Evolutionary conservation across 1,140 invertebrate species (phyloP).

Genomic region (Neotoxoptera formosana): DNA sequence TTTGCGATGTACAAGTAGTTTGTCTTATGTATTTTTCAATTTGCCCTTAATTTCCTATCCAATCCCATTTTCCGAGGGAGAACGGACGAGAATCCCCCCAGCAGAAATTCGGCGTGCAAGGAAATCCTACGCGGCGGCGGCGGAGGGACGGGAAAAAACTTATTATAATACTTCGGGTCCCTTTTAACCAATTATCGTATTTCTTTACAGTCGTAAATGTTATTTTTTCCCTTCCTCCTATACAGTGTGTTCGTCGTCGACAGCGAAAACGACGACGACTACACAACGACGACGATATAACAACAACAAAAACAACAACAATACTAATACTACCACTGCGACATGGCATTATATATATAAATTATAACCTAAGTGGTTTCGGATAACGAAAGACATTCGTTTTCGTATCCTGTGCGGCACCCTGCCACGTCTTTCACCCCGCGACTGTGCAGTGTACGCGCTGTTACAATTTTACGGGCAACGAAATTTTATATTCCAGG

Average conservation of each 20-base stretch:
- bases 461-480: slow-evolving; percentile 18
- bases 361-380: slow-evolving; percentile 57
- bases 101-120: slow-evolving; percentile 19
- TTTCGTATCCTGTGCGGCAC: neutral
- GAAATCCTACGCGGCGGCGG: neutral
- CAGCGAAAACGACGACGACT: neutral
- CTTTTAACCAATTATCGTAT: slow-evolving; percentile 58
- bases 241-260: slow-evolving; percentile 33
- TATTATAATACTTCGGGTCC: slow-evolving; percentile 55
- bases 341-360: slow-evolving; percentile 49
- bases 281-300: neutral
- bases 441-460: neutral
- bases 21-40: slow-evolving; percentile 56
- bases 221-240: slow-evolving; percentile 27
- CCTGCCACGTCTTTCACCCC: neutral
- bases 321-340: neutral
- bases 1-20: slow-evolving; percentile 26
- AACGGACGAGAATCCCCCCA: slow-evolving; percentile 35
- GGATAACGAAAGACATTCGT: slow-evolving; percentile 54
- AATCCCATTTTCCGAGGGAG: slow-evolving; percentile 44
- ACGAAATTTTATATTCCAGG: slow-evolving; percentile 49
- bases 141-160: slow-evolving; percentile 38
- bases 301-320: slow-evolving; percentile 35
- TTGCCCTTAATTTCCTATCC: slow-evolving; percentile 51
- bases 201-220: slow-evolving; percentile 57